Evolutionary conservation across 2,888 invertebrate genomes (phyloP).

Genomic region (Drosophila colorata): DNA sequence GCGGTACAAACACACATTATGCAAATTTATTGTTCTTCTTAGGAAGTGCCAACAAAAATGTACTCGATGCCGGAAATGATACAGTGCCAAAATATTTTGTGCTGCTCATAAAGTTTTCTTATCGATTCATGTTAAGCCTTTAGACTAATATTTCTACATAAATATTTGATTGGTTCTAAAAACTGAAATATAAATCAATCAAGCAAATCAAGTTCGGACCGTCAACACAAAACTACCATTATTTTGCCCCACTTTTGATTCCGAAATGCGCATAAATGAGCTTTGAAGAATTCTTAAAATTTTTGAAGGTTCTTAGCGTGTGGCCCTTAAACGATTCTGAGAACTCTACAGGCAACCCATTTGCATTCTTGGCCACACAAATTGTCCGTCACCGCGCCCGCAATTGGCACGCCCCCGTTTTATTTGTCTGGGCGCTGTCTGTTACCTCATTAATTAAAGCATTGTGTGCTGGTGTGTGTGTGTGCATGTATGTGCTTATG

Average conservation of each 20-base stretch:
- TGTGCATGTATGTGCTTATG: not conserved
- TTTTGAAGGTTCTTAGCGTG: not conserved
- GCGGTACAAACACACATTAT: slow-evolving; percentile 27
- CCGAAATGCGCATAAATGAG: not conserved
- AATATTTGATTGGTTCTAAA: too few species aligned
- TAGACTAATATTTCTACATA: too few species aligned
- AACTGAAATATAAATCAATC: too few species aligned
- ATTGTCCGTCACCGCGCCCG: slow-evolving; percentile 8
- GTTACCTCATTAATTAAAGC: slow-evolving; percentile 61
- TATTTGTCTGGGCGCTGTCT: slow-evolving; percentile 53
- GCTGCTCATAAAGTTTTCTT: slow-evolving; percentile 7
- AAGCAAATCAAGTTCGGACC: too few species aligned
- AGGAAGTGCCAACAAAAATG: slow-evolving; percentile 42
- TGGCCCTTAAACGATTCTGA: not conserved
- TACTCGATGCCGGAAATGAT: slow-evolving; percentile 43
- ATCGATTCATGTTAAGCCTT: not conserved
- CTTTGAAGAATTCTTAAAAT: slow-evolving; percentile 2
- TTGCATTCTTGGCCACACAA: slow-evolving; percentile 24
- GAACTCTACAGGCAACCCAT: slow-evolving; percentile 32
- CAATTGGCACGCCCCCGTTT: slow-evolving; percentile 52
- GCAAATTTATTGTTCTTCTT: slow-evolving; percentile 23
- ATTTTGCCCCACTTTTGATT: not conserved
- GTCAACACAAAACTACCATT: not conserved
- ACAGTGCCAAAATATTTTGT: slow-evolving; percentile 6
- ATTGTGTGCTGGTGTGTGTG: slow-evolving; percentile 4